Evolutionary conservation across 2,888 invertebrate species (phyloP).

Genomic region (Dryocosmus kuriphilus): DNA sequence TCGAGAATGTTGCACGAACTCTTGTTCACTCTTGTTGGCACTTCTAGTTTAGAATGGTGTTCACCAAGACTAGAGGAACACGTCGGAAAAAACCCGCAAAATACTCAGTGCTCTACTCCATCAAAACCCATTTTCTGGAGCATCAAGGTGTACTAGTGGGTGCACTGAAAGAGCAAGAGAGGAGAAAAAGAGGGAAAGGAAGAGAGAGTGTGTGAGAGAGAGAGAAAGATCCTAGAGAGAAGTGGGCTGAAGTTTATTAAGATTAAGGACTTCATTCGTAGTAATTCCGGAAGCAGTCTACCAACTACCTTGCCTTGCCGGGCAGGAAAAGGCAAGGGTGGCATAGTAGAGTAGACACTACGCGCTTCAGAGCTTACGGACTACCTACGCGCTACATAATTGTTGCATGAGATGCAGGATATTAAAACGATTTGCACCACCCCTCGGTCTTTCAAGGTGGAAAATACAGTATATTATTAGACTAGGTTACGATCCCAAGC

Average conservation of each 20-base stretch:
- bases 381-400: slow-evolving; percentile 51
- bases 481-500: neutral
- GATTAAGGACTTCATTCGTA: slow-evolving; percentile 75
- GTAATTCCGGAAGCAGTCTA: slow-evolving; percentile 63
- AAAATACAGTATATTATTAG: neutral
- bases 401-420: slow-evolving; percentile 47
- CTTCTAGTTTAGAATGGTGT: slow-evolving; percentile 20
- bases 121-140: slow-evolving; percentile 50
- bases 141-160: slow-evolving; percentile 47
- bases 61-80: slow-evolving; percentile 55
- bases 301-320: slow-evolving; percentile 41
- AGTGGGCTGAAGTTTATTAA: slow-evolving; percentile 74
- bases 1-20: slow-evolving; percentile 37
- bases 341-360: slow-evolving; percentile 47
- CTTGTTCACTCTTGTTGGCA: slow-evolving; percentile 38
- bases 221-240: slow-evolving; percentile 42
- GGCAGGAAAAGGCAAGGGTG: slow-evolving; percentile 43
- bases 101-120: slow-evolving; percentile 45
- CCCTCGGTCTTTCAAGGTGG: neutral
- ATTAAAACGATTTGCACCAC: slow-evolving; percentile 29
- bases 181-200: slow-evolving; percentile 41
- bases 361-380: slow-evolving; percentile 24
- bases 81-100: slow-evolving; percentile 47
- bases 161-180: slow-evolving; percentile 19
- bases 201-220: slow-evolving; percentile 45